phyloP scores from a whole-genome alignment of 2,797 vertebrate species.

The Sardinella longiceps region DNA sequence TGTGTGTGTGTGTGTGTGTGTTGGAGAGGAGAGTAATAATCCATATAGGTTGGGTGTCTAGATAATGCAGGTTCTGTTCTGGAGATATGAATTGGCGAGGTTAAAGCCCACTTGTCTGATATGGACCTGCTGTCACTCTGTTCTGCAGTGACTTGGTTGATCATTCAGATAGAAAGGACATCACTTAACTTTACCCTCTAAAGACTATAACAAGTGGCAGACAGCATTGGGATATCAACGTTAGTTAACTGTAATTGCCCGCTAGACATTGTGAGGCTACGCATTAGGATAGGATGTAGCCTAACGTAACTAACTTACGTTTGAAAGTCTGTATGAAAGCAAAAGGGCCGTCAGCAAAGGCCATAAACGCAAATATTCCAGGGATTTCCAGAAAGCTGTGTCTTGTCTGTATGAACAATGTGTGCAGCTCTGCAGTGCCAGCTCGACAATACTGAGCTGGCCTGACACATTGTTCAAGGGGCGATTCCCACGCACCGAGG shows the following conservation, averaged over 20 bases:
- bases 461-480: conserved; percentile 58
- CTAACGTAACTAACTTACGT: background rate
- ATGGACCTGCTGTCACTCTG: too few relatives aligned
- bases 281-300: background rate
- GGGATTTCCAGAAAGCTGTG: conserved; percentile 66
- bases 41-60: too few relatives aligned
- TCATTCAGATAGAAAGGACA: too few relatives aligned
- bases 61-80: too few relatives aligned
- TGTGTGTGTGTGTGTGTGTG: background rate
- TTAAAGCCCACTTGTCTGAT: too few relatives aligned
- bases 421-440: conserved; percentile 63
- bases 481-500: conserved; percentile 29
- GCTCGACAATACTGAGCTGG: conserved; percentile 67
- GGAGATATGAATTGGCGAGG: too few relatives aligned
- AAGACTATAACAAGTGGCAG: background rate
- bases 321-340: conserved; percentile 11
- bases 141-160: too few relatives aligned
- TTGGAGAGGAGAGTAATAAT: background rate
- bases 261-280: background rate
- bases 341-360: conserved; percentile 46
- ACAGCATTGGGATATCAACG: background rate
- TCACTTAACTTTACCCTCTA: too few relatives aligned
- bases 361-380: conserved; percentile 56
- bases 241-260: background rate
- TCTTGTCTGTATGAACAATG: conserved; percentile 65